These are phyloP conservation scores for Eira barbara DNA, from an alignment of 2,113 vertebrate species.

Conservation along the genomic window DNA sequence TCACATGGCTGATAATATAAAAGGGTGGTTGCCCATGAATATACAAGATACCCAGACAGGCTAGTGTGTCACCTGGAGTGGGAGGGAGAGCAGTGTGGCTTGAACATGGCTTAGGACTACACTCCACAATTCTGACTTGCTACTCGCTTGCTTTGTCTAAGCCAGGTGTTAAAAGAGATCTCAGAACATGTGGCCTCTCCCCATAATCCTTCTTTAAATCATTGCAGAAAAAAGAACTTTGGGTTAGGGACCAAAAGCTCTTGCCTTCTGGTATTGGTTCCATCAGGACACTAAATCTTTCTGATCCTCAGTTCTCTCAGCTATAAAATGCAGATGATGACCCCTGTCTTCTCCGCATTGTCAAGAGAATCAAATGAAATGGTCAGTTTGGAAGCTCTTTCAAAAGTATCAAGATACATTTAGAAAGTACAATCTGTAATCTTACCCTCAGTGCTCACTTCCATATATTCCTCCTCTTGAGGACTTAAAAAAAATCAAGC, in stretches of 20 bases:
- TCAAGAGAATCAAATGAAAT: background rate
- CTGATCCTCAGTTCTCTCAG: background rate
- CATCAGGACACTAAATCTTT: background rate
- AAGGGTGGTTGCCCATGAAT: background rate
- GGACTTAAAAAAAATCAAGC: background rate
- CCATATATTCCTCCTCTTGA: background rate
- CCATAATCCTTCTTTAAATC: background rate
- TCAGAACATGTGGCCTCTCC: background rate
- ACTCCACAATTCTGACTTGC: background rate
- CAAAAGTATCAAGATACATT: background rate
- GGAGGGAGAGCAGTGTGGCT: background rate
- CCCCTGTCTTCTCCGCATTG: background rate
- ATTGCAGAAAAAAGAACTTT: background rate
- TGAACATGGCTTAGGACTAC: background rate
- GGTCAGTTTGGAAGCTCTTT: background rate
- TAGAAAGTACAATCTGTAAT: background rate
- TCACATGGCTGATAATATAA: background rate
- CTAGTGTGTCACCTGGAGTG: too few relatives aligned
- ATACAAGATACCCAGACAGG: background rate
- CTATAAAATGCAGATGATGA: background rate
- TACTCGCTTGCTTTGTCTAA: background rate
- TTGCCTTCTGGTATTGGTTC: background rate
- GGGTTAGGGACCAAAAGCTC: background rate
- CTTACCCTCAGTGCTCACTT: background rate
- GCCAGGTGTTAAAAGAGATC: background rate